Percentiles rank a stretch among this genome's conserved stretches.
Evolutionary conservation across 2,888 invertebrate genomes (phyloP).

Genomic region (Melieria picta): DNA sequence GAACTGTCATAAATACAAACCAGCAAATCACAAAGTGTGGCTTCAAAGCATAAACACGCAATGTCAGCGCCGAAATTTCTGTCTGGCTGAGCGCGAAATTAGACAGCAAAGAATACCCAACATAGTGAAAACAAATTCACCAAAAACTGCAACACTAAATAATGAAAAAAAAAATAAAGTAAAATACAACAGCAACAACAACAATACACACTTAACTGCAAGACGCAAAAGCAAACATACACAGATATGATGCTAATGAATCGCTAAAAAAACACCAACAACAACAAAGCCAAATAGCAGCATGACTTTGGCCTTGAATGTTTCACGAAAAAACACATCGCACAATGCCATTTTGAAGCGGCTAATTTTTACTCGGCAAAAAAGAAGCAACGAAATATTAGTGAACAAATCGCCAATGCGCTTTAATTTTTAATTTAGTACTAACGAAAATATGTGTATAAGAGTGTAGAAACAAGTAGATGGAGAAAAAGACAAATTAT

Average conservation of each 20-base stretch:
- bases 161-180: background rate
- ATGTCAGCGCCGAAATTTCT: no score
- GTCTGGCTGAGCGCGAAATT: no score
- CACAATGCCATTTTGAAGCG: conserved; percentile 20
- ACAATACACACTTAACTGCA: background rate
- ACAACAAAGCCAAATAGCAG: background rate
- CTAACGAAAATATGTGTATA: no score
- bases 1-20: no score
- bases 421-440: background rate
- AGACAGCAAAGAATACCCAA: no score
- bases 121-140: no score
- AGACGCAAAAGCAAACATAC: background rate
- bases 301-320: conserved; percentile 19
- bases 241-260: background rate
- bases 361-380: conserved; percentile 12
- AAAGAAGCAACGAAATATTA: background rate
- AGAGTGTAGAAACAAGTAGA: no score
- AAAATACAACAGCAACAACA: background rate
- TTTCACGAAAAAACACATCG: conserved; percentile 5
- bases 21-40: no score
- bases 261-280: background rate
- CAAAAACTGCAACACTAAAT: no score
- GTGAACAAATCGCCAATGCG: background rate
- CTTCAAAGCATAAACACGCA: no score
- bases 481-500: no score